Evolutionary conservation across 2,797 vertebrate genomes (phyloP), one percentile per base, ranked within the genome.

Genomic region (Sebastes cheni): DNA sequence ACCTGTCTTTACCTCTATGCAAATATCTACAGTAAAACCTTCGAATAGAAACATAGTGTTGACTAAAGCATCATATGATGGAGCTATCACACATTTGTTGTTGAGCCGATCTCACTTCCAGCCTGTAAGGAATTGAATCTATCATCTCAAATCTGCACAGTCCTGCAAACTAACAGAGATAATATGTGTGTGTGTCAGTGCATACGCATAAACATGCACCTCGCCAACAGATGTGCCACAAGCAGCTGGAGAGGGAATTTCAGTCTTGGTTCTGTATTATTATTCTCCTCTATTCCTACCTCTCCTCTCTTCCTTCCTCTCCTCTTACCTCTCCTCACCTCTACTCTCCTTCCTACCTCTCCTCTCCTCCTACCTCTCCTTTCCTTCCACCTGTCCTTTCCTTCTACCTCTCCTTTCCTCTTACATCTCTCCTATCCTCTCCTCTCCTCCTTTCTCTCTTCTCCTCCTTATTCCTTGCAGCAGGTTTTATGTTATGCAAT

Each of bases 181-280:
- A 79, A 52, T 78, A 60, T 66, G 46, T 61, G 66, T 70, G 75
- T 70, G 75, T 77, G 60, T 79, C 65, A 46, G 52, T 58, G 66
- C 39, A 68, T 60, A 62, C 75, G 79, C 78, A 77, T 52, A 75
- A 84, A 86, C 80, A 77, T 16, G 72, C 75, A 79, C 80, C 73
- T 89, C 83, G 87, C 77, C 79, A 85, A 83, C 86, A 91, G 89
- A 91, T 91, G 88, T 89, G 87, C 85, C 79, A 82, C 78, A 83
- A 88, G 82, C 89, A 90, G 88, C 89, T 91, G 90, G 89, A 89
- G 89, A 88, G 89, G 87, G 87, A 88, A 92, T 91, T 93, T 90
- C 83, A 90, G 72, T 91, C 89, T 87, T 91, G 85, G 83, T 56
- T 87, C 55, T 66, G 42, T 83, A 32, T 75, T 65, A 30, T 42